Percentiles rank a stretch among this genome's conserved stretches.
Evolutionary conservation across 2,797 vertebrate genomes (phyloP).

Genomic region (Ctenosaura bakeri): DNA sequence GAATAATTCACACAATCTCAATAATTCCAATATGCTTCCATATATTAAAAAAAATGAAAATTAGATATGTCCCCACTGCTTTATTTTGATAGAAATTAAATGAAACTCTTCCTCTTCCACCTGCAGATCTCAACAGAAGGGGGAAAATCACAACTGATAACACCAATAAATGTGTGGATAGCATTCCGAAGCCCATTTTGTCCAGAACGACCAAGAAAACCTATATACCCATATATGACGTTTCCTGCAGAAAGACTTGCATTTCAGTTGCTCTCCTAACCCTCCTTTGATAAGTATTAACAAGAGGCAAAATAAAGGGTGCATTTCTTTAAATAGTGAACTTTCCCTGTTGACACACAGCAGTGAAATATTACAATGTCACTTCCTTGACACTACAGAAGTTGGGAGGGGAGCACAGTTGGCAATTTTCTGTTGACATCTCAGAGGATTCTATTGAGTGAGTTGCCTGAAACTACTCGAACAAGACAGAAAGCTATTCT

Average conservation of each 20-base stretch:
- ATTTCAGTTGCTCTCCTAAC: not conserved
- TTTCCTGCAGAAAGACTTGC: not conserved
- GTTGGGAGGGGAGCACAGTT: not conserved
- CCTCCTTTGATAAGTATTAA: not conserved
- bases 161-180: not conserved
- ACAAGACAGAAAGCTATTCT: not conserved
- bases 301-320: constrained; percentile 33
- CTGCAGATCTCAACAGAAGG: too few species aligned
- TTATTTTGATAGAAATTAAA: constrained; percentile 27
- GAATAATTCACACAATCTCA: constrained; percentile 37
- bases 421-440: constrained; percentile 32
- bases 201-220: not conserved
- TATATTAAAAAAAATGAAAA: constrained; percentile 10
- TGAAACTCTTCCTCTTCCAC: not conserved
- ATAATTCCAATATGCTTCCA: constrained; percentile 37
- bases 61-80: constrained; percentile 9
- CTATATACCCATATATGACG: not conserved
- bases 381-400: not conserved
- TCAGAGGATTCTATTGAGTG: constrained; percentile 36
- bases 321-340: constrained; percentile 15
- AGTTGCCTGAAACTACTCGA: constrained; percentile 37
- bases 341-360: constrained; percentile 30
- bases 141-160: not conserved
- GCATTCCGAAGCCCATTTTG: constrained; percentile 41
- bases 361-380: constrained; percentile 23